phyloP scores from a whole-genome alignment of 2,888 invertebrate genomes.

The Limulus polyphemus region DNA sequence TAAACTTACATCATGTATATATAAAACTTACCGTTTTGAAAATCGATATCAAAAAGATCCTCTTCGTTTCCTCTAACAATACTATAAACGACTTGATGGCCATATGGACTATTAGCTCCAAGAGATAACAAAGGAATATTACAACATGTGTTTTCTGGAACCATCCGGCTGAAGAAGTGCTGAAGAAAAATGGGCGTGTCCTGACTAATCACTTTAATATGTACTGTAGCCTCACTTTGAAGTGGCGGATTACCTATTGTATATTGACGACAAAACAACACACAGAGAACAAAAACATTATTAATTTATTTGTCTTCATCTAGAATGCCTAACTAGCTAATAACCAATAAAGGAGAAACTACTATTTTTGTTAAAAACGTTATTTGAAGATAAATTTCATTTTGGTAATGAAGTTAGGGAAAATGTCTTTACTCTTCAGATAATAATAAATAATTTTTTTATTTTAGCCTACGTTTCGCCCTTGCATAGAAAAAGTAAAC shows the following conservation, averaged over 20 bases:
- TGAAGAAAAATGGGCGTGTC: slow-evolving; percentile 88
- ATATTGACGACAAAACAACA: slow-evolving; percentile 15
- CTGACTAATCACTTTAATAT: slow-evolving; percentile 68
- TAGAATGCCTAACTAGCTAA: too few relatives aligned
- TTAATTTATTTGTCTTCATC: too few relatives aligned
- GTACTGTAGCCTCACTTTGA: slow-evolving; percentile 57
- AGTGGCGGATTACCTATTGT: slow-evolving; percentile 53
- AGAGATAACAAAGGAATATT: slow-evolving; percentile 62
- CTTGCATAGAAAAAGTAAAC: too few relatives aligned
- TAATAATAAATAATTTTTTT: too few relatives aligned
- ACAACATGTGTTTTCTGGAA: slow-evolving; percentile 68
- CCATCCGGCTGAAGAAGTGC: slow-evolving; percentile 65
- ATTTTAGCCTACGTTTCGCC: too few relatives aligned
- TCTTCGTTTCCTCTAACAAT: slow-evolving; percentile 68
- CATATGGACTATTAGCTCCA: slow-evolving; percentile 72
- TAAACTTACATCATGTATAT: too few relatives aligned
- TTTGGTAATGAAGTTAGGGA: too few relatives aligned
- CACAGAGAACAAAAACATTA: too few relatives aligned
- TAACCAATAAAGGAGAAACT: too few relatives aligned
- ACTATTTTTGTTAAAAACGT: too few relatives aligned
- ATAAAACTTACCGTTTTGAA: slow-evolving; percentile 70
- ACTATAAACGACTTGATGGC: slow-evolving; percentile 79
- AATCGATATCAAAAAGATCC: slow-evolving; percentile 79
- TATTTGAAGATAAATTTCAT: too few relatives aligned
- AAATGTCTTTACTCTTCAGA: too few relatives aligned